Evolutionary conservation across 2,797 vertebrate species (phyloP), one percentile per base, ranked within the genome.

Genomic region (Siniperca undulata): DNA sequence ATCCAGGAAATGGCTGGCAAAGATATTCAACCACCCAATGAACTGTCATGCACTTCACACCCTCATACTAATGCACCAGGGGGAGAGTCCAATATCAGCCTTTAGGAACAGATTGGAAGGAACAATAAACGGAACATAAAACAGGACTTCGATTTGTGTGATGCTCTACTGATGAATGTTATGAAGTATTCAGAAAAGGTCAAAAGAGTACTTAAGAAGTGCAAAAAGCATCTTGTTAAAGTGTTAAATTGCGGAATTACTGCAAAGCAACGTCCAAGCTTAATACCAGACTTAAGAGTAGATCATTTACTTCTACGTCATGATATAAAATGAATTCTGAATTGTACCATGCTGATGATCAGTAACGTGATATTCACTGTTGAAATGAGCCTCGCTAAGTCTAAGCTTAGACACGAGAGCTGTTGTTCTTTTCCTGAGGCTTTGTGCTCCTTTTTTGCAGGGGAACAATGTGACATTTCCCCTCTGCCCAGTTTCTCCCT

Each of bases 381-480:
- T 60, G 60, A 81, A 70, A 77, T 55, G 55, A 70, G 53, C 71
- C 76, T 82, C 13, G 8, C 74, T 60, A 78, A 86, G 24, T 80
- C 74, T 82, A 65, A 12, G 81, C 80, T 83, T 19, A 81, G 68
- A 91, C 90, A 92, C 74, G 24, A 89, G 88, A 68, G 84, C 86
- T 91, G 87, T 85, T 92, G 81, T 84, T 88, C 85, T 89, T 77
- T 86, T 82, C 77, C 67, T 77, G 60, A 78, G 65, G 80, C 80
- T 86, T 87, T 86, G 77, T 78, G 86, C 76, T 74, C 42, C 50
- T 67, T 85, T 80, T 87, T 81, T 74, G 73, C 61, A 70, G 82
- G 64, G 71, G 71, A 94, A 90, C 90, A 93, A 92, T 89, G 91
- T 89, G 90, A 92, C 86, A 88, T 93, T 94, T 91, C 88, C 88